A percentile compares a stretch with the other conserved stretches of the same genome.
Conservation (phyloP, 2,888 invertebrate species). For the Drosophila subquinaria region DNA sequence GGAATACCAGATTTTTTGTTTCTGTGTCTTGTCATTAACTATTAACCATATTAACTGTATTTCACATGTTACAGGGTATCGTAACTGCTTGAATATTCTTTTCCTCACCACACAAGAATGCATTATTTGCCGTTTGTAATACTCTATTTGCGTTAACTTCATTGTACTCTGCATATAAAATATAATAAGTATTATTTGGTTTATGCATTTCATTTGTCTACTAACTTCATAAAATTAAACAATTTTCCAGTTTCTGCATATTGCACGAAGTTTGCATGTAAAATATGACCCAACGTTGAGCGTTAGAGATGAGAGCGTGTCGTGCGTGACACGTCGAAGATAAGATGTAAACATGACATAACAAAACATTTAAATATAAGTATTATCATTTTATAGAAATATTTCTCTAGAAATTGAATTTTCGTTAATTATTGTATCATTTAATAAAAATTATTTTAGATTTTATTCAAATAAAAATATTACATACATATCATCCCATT, state of each 20-base stretch:
- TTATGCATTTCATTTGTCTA: constrained; percentile 5
- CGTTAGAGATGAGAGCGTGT: not conserved
- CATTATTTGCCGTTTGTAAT: not conserved
- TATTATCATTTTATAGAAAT: too few relatives aligned
- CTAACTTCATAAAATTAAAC: not conserved
- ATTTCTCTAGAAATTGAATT: too few relatives aligned
- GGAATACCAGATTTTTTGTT: too few relatives aligned
- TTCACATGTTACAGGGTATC: not conserved
- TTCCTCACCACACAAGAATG: not conserved
- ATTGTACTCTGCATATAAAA: not conserved
- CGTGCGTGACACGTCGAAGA: constrained; percentile 2
- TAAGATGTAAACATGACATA: not conserved
- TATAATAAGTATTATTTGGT: constrained; percentile 4
- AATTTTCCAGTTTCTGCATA: constrained; percentile 14
- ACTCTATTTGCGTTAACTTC: constrained; percentile 1
- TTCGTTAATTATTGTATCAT: too few relatives aligned
- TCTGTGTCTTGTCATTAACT: too few relatives aligned
- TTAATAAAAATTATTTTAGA: too few relatives aligned
- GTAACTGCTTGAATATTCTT: not conserved
- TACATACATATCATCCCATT: too few relatives aligned
- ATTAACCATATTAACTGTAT: too few relatives aligned
- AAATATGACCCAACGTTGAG: constrained; percentile 18
- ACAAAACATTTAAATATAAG: too few relatives aligned
- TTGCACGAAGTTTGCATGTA: constrained; percentile 19
- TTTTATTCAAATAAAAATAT: too few relatives aligned